phyloP scores from a whole-genome alignment of 2,888 invertebrate species.

The Cyclophora albipunctata region DNA sequence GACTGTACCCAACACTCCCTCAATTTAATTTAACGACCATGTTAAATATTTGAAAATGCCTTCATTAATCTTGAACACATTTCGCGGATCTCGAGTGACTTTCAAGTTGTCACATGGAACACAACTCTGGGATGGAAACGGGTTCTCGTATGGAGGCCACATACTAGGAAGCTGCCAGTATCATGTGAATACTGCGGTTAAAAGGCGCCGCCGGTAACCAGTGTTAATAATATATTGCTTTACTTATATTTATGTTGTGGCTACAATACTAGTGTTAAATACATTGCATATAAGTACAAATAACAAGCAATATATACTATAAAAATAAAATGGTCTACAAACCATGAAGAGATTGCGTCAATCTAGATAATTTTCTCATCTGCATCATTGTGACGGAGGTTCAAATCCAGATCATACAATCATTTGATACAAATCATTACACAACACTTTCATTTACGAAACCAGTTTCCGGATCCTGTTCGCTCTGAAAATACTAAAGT shows the following conservation, averaged over 20 bases:
- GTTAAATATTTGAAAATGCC: too few relatives aligned
- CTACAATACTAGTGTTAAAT: background rate
- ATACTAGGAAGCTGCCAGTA: constrained; percentile 16
- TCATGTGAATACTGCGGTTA: too few relatives aligned
- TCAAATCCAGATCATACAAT: constrained; percentile 42
- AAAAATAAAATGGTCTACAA: constrained; percentile 29
- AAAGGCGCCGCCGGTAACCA: too few relatives aligned
- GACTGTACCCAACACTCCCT: too few relatives aligned
- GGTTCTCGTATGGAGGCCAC: constrained; percentile 24
- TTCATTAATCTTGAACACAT: too few relatives aligned
- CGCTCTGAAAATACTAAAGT: constrained; percentile 48
- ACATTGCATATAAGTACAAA: background rate
- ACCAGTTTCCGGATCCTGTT: constrained; percentile 52
- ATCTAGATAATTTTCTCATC: constrained; percentile 59
- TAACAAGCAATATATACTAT: background rate
- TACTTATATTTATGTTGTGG: too few relatives aligned
- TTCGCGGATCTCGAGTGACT: constrained; percentile 1
- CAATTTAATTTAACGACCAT: too few relatives aligned
- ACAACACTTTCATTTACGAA: constrained; percentile 61
- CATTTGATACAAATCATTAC: constrained; percentile 55
- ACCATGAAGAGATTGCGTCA: constrained; percentile 64
- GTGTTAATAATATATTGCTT: too few relatives aligned
- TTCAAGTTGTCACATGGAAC: constrained; percentile 16
- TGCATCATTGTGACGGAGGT: constrained; percentile 58
- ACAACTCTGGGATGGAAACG: constrained; percentile 20